Percentiles rank a stretch among this genome's conserved stretches.
phyloP scores from a whole-genome alignment of 92 coral and sea anemone genomes.

The Palythoa caribaeorum region DNA sequence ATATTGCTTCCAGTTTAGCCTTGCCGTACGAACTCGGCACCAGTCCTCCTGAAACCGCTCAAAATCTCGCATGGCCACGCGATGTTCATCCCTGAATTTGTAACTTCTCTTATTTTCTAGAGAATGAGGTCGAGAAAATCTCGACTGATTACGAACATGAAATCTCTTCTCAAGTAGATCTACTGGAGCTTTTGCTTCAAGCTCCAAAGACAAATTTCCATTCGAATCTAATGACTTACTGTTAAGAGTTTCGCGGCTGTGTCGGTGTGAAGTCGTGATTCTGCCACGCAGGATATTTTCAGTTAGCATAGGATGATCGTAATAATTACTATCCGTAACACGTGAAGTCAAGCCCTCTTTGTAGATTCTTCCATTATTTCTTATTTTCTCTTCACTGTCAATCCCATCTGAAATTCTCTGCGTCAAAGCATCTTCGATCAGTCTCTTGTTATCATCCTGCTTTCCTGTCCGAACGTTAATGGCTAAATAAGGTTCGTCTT shows the following conservation, averaged over 20 bases:
- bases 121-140: background rate
- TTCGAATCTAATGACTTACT: background rate
- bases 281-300: background rate
- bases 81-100: background rate
- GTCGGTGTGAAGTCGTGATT: background rate
- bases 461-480: background rate
- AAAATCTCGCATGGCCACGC: background rate
- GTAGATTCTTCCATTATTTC: background rate
- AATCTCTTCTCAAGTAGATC: background rate
- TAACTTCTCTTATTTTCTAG: background rate
- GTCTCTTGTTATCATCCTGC: background rate
- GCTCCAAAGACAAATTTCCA: background rate
- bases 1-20: constrained; percentile 79
- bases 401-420: background rate
- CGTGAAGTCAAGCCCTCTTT: background rate
- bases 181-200: background rate
- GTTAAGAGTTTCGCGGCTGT: background rate
- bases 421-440: background rate
- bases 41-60: constrained; percentile 63
- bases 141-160: background rate
- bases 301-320: background rate
- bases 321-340: background rate
- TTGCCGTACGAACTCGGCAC: constrained; percentile 86
- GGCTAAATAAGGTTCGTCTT: background rate
- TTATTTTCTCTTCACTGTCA: background rate